These are phyloP conservation scores for Cynopterus sphinx DNA, from an alignment of 2,797 vertebrate species.

Conservation along the genomic window DNA sequence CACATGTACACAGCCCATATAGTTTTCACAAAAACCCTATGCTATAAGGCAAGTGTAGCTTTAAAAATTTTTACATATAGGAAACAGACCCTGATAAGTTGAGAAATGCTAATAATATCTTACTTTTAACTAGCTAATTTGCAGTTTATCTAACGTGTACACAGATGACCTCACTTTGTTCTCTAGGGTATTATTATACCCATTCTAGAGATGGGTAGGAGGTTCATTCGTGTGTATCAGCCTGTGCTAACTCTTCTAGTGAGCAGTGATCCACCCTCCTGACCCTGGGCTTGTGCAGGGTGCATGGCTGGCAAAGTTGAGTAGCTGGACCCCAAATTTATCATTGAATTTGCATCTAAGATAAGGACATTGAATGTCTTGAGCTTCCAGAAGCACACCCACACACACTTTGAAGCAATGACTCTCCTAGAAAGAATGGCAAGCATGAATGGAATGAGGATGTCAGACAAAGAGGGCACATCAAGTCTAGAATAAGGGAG, in stretches of 20 bases:
- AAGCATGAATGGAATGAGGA: slow-evolving; percentile 67
- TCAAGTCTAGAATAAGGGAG: neutral
- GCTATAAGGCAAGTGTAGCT: neutral
- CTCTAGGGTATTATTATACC: neutral
- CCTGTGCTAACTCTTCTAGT: neutral
- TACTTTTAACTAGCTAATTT: neutral
- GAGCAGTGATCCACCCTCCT: neutral
- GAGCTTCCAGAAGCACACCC: slow-evolving; percentile 29
- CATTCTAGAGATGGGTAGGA: neutral
- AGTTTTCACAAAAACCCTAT: neutral
- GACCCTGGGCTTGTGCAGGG: neutral
- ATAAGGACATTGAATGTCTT: neutral
- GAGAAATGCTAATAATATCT: neutral
- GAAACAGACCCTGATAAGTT: neutral
- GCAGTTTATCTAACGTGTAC: neutral
- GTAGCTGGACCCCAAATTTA: neutral
- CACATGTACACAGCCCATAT: neutral
- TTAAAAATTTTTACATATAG: neutral
- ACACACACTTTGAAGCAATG: slow-evolving; percentile 30
- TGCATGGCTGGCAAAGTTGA: neutral
- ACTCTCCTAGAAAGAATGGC: slow-evolving; percentile 67
- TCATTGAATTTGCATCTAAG: neutral
- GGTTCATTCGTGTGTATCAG: neutral
- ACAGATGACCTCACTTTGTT: neutral
- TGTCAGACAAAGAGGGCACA: neutral